phyloP scores from a whole-genome alignment of 2,797 vertebrate species.

The Miichthys miiuy region DNA sequence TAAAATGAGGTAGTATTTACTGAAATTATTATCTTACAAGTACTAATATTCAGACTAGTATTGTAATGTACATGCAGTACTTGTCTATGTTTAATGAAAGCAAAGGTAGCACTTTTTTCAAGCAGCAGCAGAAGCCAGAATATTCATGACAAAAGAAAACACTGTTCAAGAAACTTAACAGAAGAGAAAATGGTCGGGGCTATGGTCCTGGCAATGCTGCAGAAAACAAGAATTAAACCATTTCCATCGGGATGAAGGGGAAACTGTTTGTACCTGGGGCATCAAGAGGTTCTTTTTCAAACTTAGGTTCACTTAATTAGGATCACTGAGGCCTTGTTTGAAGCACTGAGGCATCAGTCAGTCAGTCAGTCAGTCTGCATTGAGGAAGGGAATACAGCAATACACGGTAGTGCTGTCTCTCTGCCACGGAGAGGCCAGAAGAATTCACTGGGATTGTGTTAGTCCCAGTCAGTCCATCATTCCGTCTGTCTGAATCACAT shows the following conservation, averaged over 20 bases:
- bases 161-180: conserved; percentile 27
- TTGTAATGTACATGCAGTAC: neutral
- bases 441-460: conserved; percentile 48
- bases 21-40: neutral
- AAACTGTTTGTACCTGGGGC: conserved; percentile 62
- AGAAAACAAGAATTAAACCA: conserved; percentile 45
- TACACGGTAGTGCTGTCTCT: conserved; percentile 27
- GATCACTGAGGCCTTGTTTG: conserved; percentile 56
- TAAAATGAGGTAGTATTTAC: neutral
- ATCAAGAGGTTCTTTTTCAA: conserved; percentile 53
- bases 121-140: conserved; percentile 8
- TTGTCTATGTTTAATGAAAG: neutral
- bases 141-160: conserved; percentile 28
- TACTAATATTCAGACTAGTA: neutral
- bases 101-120: neutral
- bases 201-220: conserved; percentile 17
- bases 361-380: conserved; percentile 50
- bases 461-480: conserved; percentile 55
- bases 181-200: conserved; percentile 11
- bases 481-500: conserved; percentile 62
- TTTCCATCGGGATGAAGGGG: conserved; percentile 38
- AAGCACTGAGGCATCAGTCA: conserved; percentile 42
- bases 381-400: conserved; percentile 32
- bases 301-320: conserved; percentile 62
- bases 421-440: conserved; percentile 39